phyloP scores from a whole-genome alignment of 2,113 vertebrate species.

The Silurus asotus region DNA sequence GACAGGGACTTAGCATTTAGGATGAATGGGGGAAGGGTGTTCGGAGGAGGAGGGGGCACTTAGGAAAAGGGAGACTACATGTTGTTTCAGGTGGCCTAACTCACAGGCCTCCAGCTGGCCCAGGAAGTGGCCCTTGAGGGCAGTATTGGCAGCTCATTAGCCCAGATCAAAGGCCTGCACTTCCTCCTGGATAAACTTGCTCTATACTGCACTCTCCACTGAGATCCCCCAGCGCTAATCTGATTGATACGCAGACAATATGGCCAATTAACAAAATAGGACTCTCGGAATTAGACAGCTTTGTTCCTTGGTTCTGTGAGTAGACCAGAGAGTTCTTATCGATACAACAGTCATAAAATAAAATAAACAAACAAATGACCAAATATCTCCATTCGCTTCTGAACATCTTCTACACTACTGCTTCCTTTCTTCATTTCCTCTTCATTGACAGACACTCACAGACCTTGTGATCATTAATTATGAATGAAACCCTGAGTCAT shows the following conservation, averaged over 20 bases:
- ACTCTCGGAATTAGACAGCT: slow-evolving; percentile 1
- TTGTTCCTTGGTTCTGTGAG: not conserved
- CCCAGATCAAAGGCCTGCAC: slow-evolving; percentile 57
- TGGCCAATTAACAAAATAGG: slow-evolving; percentile 38
- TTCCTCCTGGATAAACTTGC: slow-evolving; percentile 55
- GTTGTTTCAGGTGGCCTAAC: slow-evolving; percentile 63
- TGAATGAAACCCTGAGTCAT: slow-evolving; percentile 41
- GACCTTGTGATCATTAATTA: slow-evolving; percentile 46
- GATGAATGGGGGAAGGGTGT: slow-evolving; percentile 36
- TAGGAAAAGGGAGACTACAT: slow-evolving; percentile 43
- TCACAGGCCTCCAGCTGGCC: slow-evolving; percentile 57
- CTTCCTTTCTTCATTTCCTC: slow-evolving; percentile 31
- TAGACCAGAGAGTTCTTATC: not conserved
- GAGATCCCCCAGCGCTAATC: slow-evolving; percentile 46
- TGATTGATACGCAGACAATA: slow-evolving; percentile 47
- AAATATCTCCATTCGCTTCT: slow-evolving; percentile 6
- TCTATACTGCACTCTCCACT: slow-evolving; percentile 44
- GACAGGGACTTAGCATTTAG: slow-evolving; percentile 37
- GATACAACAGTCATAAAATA: not conserved
- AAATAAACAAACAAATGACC: not conserved
- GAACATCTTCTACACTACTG: not conserved
- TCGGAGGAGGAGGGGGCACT: slow-evolving; percentile 29
- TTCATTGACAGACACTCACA: slow-evolving; percentile 35
- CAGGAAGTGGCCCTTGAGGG: slow-evolving; percentile 59
- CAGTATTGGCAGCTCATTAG: slow-evolving; percentile 58